Conservation (phyloP, 2,113 vertebrate genomes). For the Nannobrachium achirus region DNA sequence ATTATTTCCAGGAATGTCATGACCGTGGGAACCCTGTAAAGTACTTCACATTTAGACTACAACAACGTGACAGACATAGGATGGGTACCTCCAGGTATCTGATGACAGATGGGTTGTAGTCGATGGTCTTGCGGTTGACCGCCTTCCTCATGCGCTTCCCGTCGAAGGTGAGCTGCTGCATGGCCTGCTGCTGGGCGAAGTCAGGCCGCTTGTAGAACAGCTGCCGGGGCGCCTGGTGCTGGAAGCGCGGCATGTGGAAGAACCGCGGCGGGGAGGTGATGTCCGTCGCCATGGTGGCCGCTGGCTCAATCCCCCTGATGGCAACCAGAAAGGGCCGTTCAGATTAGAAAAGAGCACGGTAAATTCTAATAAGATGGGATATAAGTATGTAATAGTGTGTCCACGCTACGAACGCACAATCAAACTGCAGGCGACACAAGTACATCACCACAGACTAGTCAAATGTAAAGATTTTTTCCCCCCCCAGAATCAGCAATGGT, state of each 20-base stretch:
- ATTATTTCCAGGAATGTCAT: no score
- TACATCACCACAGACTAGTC: not conserved
- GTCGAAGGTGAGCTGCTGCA: conserved; percentile 98
- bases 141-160: conserved; percentile 99
- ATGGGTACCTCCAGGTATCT: conserved; percentile 89
- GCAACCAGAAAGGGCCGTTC: not conserved
- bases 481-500: no score
- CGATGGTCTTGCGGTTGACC: conserved; percentile 97
- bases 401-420: no score
- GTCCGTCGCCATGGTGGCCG: conserved; percentile 91
- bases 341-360: no score
- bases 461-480: no score
- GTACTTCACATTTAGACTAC: no score
- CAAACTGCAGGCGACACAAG: no score
- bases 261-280: conserved; percentile 96
- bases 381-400: no score
- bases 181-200: conserved; percentile 97
- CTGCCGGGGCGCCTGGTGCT: conserved; percentile 97
- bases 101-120: conserved; percentile 98
- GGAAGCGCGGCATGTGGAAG: conserved; percentile 99
- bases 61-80: no score
- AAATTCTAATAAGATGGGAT: no score
- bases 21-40: no score
- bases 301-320: conserved; percentile 44
- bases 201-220: conserved; percentile 97